Base-by-base conservation (phyloP, 2,888 invertebrate species). In the Tachystola acroxantha region DNA sequence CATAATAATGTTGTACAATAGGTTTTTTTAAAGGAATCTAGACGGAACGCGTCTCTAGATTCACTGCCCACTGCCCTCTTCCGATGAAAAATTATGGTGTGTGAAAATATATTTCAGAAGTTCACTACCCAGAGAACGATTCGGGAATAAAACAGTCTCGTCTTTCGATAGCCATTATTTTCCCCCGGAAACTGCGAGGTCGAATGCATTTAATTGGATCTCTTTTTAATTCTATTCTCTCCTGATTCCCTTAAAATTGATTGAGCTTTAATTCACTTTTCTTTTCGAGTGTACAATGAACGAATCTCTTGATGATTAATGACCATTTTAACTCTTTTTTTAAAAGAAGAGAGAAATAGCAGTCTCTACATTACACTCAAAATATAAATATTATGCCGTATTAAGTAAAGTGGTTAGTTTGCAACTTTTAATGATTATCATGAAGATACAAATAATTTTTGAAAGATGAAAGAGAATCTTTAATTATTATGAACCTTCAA, bases 201-300 rank as follows among this genome's bases (percentile, higher is more conserved):
- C 46, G 44, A 46, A 57, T 53, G 57, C 54, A 57, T 65, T 66
- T 68, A 71, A 70, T 68, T 66, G 57, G 52, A 61, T 49, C 51
- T 48, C 52, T 57, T 63, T 60, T 57, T 48, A 44, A 52, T 49
- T 45, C 47, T 39, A 48, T 48, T 50, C 42, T 33, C 36, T 31
- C 45, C 48, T 35, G 45, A 47, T 45, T 45, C 43, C 44, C 46
- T 45, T 44, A 44, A 48, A 66, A 64, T 57, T 61, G 48, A 62
- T 64, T 57, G 55, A 49, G 49, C 34, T 52, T 49, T 53, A 51
- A 53, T 52, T 48, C 50, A 45, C 37, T 45, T 46, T 43, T 42
- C 40, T 42, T 41, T 37, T 16, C 34, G 45, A 45, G 39, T 34
- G 39, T 36, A 35, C 41, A 43, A 34, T 24, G 35, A 45, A 44